Base-by-base conservation (phyloP, 2,113 vertebrate species). In the Dolichotis patagonum region DNA sequence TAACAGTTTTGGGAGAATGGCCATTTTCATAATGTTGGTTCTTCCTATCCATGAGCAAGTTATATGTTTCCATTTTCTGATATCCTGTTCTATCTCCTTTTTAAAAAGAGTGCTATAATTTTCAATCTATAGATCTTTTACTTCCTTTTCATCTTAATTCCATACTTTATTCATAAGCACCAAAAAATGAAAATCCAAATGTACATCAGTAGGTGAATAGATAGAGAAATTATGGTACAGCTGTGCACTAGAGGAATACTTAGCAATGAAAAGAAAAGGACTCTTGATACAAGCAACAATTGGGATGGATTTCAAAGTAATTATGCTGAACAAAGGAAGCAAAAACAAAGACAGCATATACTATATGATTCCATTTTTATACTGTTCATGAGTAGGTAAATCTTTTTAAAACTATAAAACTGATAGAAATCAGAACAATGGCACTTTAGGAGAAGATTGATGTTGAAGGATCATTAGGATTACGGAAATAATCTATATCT, bases 401-500 rank as follows among this genome's bases (percentile, higher is more conserved):
- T 63, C 88, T 22, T 73, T 41, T 58, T 32, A 78, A 65, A 58
- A 80, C n/a, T 52, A 20, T 32, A 73, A 69, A 67, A 73, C 67
- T 30, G 69, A 78, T 65, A 91, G 60, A 90, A 95, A 46, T 87
- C 60, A 91, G 82, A 86, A 67, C 20, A 86, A 22, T 90, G 13
- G 43, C 22, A 82, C 41, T 75, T 41, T 19, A 58, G 41, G 26
- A 95, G 46, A 90, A 56, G 19, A 14, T n/a, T 91, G 78, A 84
- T 87, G 38, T 88, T 94, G 77, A 91, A 95, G 7, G 26, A 54
- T 88, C 54, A 63, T 84, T 88, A 91, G 60, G 38, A 54, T 69
- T 54, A 83, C 38, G n/a, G n/a, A 91, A 88, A 88, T 90, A 54
- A 82, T 93, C 43, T 87, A 32, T 83, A 90, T 84, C 87, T 87